Conservation (phyloP, 1,140 invertebrate genomes). For the Plutomurus gul region DNA sequence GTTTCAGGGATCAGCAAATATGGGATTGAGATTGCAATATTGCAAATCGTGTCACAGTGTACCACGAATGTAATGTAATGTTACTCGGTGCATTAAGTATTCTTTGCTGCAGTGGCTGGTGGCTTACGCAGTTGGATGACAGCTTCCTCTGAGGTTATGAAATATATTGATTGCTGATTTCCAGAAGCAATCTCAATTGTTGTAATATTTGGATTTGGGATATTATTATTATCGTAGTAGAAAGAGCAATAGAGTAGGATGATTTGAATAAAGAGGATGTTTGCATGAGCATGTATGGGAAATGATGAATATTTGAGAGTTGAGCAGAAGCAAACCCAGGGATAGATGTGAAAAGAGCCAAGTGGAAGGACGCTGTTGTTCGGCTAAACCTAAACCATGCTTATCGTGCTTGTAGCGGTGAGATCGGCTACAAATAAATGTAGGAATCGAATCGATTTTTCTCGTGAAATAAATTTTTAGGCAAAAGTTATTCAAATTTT, state of each 20-base stretch:
- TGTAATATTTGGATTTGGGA: constrained; percentile 29
- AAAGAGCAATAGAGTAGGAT: neutral
- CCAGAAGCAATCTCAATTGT: constrained; percentile 23
- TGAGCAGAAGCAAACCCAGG: neutral
- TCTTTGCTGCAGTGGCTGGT: constrained; percentile 8
- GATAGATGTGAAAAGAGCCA: neutral
- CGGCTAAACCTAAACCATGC: too few relatives aligned
- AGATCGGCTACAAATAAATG: too few relatives aligned
- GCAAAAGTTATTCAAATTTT: too few relatives aligned
- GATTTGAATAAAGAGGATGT: neutral
- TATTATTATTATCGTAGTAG: constrained; percentile 15
- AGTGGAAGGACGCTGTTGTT: neutral
- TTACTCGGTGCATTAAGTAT: constrained; percentile 14
- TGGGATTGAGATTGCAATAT: constrained; percentile 20
- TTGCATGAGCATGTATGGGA: neutral
- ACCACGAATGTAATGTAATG: constrained; percentile 15
- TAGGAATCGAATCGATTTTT: too few relatives aligned
- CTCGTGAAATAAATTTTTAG: too few relatives aligned
- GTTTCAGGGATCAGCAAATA: constrained; percentile 29
- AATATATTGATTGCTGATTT: constrained; percentile 26
- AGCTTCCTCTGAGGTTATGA: constrained; percentile 23
- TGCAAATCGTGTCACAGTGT: constrained; percentile 2
- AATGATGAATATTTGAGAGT: constrained; percentile 12
- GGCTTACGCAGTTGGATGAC: constrained; percentile 4
- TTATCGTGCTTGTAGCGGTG: too few relatives aligned